A percentile compares a stretch with the other conserved stretches of the same genome.
phyloP scores from a whole-genome alignment of 1,140 invertebrate species.

The Zaprionus lachaisei region DNA sequence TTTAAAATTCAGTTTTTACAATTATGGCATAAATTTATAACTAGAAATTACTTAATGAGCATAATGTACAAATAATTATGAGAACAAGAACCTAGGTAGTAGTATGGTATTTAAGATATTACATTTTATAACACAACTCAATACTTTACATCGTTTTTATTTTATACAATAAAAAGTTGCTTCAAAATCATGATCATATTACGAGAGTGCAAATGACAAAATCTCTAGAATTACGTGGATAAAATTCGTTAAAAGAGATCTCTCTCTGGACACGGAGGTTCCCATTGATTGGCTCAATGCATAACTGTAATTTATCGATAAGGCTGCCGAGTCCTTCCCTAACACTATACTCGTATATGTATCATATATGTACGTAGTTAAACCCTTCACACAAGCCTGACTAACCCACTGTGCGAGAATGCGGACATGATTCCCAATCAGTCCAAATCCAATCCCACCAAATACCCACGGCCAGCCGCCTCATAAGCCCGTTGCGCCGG shows the following conservation, averaged over 20 bases:
- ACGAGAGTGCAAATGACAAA: conserved; percentile 44
- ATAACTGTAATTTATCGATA: neutral
- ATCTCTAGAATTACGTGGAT: conserved; percentile 69
- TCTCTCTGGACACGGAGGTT: conserved; percentile 12
- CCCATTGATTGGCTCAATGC: neutral
- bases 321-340: conserved; percentile 6
- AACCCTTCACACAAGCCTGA: conserved; percentile 44
- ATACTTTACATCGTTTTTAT: conserved; percentile 45
- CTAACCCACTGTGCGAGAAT: conserved; percentile 14
- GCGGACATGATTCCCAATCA: conserved; percentile 28
- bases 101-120: conserved; percentile 32
- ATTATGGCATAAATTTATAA: conserved; percentile 75
- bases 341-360: conserved; percentile 23
- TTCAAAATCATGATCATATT: conserved; percentile 2
- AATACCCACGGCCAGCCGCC: conserved; percentile 18
- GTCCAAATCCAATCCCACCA: neutral
- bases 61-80: conserved; percentile 79
- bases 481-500: conserved; percentile 83
- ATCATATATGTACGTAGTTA: conserved; percentile 32
- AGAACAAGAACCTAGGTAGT: conserved; percentile 63
- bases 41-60: conserved; percentile 74
- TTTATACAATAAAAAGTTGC: conserved; percentile 46
- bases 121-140: conserved; percentile 63
- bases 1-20: conserved; percentile 51
- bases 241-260: conserved; percentile 63